These are phyloP conservation scores for Zoanthus gigantus DNA, from an alignment of 92 coral and sea anemone genomes.

Conservation along the genomic window DNA sequence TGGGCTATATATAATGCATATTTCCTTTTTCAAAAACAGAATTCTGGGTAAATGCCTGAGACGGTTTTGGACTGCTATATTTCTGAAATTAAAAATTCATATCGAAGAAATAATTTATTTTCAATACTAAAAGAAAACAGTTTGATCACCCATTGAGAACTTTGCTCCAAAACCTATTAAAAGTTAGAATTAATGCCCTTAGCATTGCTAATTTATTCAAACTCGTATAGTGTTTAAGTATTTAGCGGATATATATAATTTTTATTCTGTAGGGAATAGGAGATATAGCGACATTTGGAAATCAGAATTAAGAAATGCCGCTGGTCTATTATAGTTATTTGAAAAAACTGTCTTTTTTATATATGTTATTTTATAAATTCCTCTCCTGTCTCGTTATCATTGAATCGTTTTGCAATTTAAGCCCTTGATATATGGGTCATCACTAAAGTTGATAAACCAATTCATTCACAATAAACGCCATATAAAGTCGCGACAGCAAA, in stretches of 20 bases:
- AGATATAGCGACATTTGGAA: neutral
- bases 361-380: neutral
- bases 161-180: neutral
- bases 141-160: neutral
- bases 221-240: neutral
- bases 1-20: neutral
- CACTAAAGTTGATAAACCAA: neutral
- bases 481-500: conserved; percentile 93
- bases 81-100: conserved; percentile 23
- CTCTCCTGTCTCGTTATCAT: neutral
- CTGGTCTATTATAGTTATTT: too few relatives aligned
- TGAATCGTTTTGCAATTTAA: neutral
- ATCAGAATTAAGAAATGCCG: neutral
- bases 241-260: neutral
- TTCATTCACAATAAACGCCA: conserved; percentile 85
- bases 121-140: conserved; percentile 14
- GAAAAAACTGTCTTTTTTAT: neutral
- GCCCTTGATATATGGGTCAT: neutral
- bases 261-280: neutral
- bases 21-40: neutral
- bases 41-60: neutral
- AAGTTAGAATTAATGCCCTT: neutral
- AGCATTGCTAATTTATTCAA: neutral
- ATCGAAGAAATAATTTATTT: conserved; percentile 25
- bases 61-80: neutral